Evolutionary conservation across 2,888 invertebrate species (phyloP).

Genomic region (Melanophora roralis): DNA sequence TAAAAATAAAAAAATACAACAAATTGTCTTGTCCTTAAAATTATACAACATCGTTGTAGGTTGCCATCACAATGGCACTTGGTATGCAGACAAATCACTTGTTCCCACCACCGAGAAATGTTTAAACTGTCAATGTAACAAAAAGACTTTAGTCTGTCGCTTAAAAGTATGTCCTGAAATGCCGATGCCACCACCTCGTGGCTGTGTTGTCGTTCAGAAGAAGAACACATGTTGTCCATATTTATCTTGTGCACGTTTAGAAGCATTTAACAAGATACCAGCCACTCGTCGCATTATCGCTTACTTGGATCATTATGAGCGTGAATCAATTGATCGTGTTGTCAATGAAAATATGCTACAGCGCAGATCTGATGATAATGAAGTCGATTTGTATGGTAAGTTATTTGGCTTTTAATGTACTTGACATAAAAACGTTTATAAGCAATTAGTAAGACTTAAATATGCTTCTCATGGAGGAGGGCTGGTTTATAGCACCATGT

Average conservation of each 20-base stretch:
- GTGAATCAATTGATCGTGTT: slow-evolving; percentile 75
- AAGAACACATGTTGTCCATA: slow-evolving; percentile 87
- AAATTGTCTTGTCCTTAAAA: not conserved
- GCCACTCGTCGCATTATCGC: slow-evolving; percentile 74
- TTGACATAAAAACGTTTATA: no score
- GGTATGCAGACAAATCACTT: slow-evolving; percentile 82
- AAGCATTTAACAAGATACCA: slow-evolving; percentile 72
- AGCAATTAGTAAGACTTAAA: no score
- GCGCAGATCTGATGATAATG: slow-evolving; percentile 75
- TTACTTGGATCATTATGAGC: slow-evolving; percentile 74
- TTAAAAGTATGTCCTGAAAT: slow-evolving; percentile 86
- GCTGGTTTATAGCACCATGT: not conserved
- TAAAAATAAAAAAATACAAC: not conserved
- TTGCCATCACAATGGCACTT: slow-evolving; percentile 85
- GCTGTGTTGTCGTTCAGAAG: slow-evolving; percentile 84
- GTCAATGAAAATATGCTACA: slow-evolving; percentile 75
- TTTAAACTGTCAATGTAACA: slow-evolving; percentile 85
- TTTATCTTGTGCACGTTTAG: slow-evolving; percentile 84
- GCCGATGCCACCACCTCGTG: slow-evolving; percentile 85
- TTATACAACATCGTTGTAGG: slow-evolving; percentile 76
- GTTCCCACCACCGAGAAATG: slow-evolving; percentile 87
- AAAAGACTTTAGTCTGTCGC: slow-evolving; percentile 85
- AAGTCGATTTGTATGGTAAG: slow-evolving; percentile 71
- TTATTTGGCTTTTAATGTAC: not conserved
- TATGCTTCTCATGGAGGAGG: not conserved